Evolutionary conservation across 2,888 invertebrate genomes (phyloP).

Genomic region (Andricus quercusramuli): DNA sequence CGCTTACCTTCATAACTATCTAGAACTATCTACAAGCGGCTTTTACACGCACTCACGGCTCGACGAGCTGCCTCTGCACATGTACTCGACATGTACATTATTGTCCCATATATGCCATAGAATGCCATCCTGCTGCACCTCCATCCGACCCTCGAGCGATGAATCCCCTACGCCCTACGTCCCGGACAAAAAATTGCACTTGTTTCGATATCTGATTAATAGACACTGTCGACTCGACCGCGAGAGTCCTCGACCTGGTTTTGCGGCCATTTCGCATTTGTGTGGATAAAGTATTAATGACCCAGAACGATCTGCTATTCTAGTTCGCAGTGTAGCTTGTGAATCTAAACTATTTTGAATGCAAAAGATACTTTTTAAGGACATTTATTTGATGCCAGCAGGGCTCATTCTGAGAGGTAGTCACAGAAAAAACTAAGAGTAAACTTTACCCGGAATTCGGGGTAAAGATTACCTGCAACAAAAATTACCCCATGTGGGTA

Average conservation of each 20-base stretch:
- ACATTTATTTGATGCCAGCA: neutral
- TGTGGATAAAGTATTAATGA: constrained; percentile 71
- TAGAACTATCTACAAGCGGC: constrained; percentile 31
- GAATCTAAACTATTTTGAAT: neutral
- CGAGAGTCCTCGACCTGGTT: constrained; percentile 67
- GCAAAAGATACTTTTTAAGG: neutral
- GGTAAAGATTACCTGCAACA: too few relatives aligned
- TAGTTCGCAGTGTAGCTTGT: neutral
- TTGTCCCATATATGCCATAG: neutral
- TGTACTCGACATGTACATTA: constrained; percentile 12
- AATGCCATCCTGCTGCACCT: neutral
- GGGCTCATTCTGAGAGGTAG: too few relatives aligned
- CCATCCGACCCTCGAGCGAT: neutral
- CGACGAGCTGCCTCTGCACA: neutral
- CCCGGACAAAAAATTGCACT: constrained; percentile 48
- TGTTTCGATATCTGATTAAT: constrained; percentile 72
- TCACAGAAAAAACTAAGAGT: too few relatives aligned
- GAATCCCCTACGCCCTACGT: constrained; percentile 12
- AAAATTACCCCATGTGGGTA: too few relatives aligned
- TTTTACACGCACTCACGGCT: constrained; percentile 28
- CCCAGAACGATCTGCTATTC: constrained; percentile 54
- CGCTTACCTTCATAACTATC: constrained; percentile 19
- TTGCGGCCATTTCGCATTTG: constrained; percentile 72
- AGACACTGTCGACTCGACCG: constrained; percentile 69
- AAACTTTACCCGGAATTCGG: too few relatives aligned